Percentiles rank a stretch among this genome's conserved stretches.
Evolutionary conservation across 2,797 vertebrate species (phyloP).

Genomic region (Mycteria americana): DNA sequence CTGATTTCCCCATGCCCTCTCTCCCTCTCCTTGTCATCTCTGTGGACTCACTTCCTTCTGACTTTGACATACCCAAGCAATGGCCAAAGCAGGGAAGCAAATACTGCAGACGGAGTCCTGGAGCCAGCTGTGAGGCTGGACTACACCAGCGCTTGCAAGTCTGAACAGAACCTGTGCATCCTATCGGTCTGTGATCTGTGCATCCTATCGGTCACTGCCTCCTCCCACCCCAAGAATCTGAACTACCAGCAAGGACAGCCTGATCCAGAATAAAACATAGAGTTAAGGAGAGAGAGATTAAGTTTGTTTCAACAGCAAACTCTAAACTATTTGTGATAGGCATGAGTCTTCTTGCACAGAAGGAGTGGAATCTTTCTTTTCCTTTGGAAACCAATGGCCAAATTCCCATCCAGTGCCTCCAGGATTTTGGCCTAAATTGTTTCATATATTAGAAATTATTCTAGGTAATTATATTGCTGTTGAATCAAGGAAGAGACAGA

Average conservation of each 20-base stretch:
- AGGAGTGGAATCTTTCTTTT: neutral
- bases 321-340: neutral
- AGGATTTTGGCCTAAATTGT: neutral
- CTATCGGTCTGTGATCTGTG: neutral
- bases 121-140: neutral
- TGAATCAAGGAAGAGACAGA: neutral
- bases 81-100: neutral
- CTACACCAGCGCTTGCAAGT: neutral
- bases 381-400: neutral
- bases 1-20: neutral
- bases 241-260: neutral
- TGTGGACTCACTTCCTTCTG: neutral
- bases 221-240: neutral
- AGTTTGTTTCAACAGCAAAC: slow-evolving; percentile 15
- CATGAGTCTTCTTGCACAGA: neutral
- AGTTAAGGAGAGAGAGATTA: neutral
- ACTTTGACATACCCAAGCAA: neutral
- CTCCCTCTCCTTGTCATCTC: neutral
- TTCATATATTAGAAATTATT: neutral
- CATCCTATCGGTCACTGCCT: neutral
- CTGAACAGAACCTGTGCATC: neutral
- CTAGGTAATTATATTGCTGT: neutral
- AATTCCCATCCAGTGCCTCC: neutral
- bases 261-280: slow-evolving; percentile 2
- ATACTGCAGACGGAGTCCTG: fast-evolving